A percentile compares a stretch with the other conserved stretches of the same genome.
Evolutionary conservation across 2,113 vertebrate genomes (phyloP).

Genomic region (Pseudopodoces humilis): DNA sequence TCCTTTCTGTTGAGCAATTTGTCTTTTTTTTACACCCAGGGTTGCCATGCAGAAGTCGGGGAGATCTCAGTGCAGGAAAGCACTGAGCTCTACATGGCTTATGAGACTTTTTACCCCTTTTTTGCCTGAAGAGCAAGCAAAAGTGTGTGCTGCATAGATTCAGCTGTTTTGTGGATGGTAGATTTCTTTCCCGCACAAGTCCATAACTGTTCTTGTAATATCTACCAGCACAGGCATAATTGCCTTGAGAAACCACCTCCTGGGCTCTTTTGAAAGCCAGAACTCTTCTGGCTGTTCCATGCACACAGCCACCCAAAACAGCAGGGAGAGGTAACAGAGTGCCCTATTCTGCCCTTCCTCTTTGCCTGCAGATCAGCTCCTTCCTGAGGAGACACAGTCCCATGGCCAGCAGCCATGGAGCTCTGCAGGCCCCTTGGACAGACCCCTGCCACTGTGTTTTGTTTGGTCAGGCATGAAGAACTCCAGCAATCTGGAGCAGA

Average conservation of each 20-base stretch:
- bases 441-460: rapidly evolving
- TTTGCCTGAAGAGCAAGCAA: not conserved
- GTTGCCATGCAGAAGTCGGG: not conserved
- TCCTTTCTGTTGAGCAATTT: not conserved
- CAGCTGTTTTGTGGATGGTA: not conserved
- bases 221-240: not conserved
- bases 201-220: rapidly evolving
- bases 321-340: not conserved
- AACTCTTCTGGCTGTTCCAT: not conserved
- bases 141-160: not conserved
- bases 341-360: not conserved
- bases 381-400: not conserved
- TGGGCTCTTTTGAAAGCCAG: not conserved
- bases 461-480: not conserved
- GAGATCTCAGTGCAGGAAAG: not conserved
- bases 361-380: rapidly evolving
- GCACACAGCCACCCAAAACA: not conserved
- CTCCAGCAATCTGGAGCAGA: not conserved
- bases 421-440: not conserved
- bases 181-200: not conserved
- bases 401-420: rapidly evolving
- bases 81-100: not conserved
- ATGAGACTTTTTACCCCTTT: not conserved
- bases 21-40: not conserved
- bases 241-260: not conserved